Evolutionary conservation across 1,140 invertebrate species (phyloP), one percentile per base, ranked within the genome.

Genomic region (Steinernema khuongi): DNA sequence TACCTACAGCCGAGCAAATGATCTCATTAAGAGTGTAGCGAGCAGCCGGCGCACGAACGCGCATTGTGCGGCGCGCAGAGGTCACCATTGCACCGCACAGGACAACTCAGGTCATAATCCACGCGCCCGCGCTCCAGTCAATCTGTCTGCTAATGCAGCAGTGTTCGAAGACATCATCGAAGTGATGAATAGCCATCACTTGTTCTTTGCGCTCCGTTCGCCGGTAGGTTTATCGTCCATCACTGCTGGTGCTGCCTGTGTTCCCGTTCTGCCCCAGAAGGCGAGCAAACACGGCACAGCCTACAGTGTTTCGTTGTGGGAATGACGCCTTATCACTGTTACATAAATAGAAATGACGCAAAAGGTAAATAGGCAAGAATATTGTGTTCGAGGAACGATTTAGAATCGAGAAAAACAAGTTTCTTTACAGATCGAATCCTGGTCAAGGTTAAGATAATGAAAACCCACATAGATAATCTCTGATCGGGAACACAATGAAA

Each of bases 1-100:
- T n/a, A 26, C 50, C 50, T 60, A 60, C 50, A 60, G 50, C 50
- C 50, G 50, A 60, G 50, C 50, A 60, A 60, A 60, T 60, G 50
- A 60, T 60, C 50, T 60, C 50, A 60, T 60, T 60, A 60, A 60
- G 50, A 60, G 50, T 60, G 50, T 4, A n/a, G 14, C 11, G 14
- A 7, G 11, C 7, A n/a, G 14, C 11, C 50, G 4, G 11, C 50
- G 50, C 50, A 22, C 19, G 26, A 60, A 60, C 50, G 50, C 26
- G 50, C 50, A 60, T 60, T 60, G 50, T 60, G 50, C 50, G 22
- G 7, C 36, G n/a, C 36, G n/a, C 36, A 41, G 50, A 22, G 7
- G 50, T 7, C 50, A 22, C 50, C 4, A 14, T 7, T 22, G 50
- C 50, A 22, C 11, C n/a, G 36, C 7, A n/a, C 36, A n/a, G 7